A percentile compares a stretch with the other conserved stretches of the same genome.
Evolutionary conservation across 1,140 invertebrate species (phyloP).

Genomic region (Drosophila oshimai): DNA sequence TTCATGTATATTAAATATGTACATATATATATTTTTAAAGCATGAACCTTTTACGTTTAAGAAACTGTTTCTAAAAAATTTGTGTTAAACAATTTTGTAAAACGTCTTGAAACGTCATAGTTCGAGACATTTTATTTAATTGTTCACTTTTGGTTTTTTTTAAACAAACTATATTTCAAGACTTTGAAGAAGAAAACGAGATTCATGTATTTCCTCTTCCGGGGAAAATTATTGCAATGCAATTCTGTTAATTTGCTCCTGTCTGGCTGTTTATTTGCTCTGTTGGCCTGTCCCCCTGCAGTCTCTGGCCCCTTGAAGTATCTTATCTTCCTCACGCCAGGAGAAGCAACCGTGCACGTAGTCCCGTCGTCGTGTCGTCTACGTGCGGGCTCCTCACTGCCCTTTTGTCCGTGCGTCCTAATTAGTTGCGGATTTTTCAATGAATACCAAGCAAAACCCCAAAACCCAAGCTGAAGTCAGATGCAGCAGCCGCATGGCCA

Average conservation of each 20-base stretch:
- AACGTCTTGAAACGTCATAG: no score
- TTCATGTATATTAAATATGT: no score
- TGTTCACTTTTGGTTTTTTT: no score
- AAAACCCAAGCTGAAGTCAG: not conserved
- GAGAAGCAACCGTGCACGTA: not conserved
- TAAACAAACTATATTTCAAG: no score
- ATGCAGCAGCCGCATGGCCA: conserved; percentile 15
- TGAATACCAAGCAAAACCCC: conserved; percentile 39
- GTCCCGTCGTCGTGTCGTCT: not conserved
- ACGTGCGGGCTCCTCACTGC: conserved; percentile 12
- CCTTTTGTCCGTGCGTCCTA: conserved; percentile 41
- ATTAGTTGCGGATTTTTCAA: conserved; percentile 77
- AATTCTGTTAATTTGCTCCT: conserved; percentile 30
- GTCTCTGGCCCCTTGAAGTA: conserved; percentile 1
- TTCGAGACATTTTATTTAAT: no score
- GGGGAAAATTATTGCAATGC: conserved; percentile 18
- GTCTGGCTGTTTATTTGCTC: conserved; percentile 43
- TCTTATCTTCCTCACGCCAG: conserved; percentile 13
- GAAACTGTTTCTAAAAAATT: no score
- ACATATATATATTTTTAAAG: no score
- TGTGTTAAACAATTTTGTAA: no score
- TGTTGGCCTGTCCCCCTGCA: not conserved
- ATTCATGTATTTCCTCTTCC: not conserved
- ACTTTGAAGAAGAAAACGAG: not conserved
- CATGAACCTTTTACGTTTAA: no score